Evolutionary conservation across 2,113 vertebrate genomes (phyloP).

Genomic region (Polypterus senegalus): DNA sequence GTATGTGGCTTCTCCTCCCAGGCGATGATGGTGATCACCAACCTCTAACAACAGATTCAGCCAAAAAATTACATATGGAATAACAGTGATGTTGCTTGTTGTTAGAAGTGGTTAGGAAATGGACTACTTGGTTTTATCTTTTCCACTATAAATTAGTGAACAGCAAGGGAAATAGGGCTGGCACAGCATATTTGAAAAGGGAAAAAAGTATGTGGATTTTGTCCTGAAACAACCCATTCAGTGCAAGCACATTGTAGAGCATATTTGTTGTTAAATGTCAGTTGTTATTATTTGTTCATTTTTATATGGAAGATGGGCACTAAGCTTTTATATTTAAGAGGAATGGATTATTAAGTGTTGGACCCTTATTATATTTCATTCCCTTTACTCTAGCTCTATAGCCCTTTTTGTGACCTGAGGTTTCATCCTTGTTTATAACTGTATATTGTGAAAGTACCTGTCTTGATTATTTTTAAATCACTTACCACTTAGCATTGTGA

Average conservation of each 20-base stretch:
- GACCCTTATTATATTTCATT: too few relatives aligned
- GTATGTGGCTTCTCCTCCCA: conserved; percentile 35
- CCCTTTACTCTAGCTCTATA: too few relatives aligned
- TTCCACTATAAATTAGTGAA: conserved; percentile 14
- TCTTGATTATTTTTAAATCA: too few relatives aligned
- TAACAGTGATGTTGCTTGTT: conserved; percentile 31
- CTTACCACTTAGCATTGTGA: too few relatives aligned
- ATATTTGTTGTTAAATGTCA: not conserved
- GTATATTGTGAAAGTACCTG: too few relatives aligned
- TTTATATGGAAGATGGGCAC: too few relatives aligned
- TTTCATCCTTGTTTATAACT: conserved; percentile 27
- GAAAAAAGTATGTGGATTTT: not conserved
- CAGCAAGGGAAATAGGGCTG: conserved; percentile 6
- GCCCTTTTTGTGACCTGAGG: not conserved
- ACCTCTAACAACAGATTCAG: conserved; percentile 32
- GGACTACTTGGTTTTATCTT: not conserved
- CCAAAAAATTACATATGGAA: conserved; percentile 42
- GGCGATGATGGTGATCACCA: conserved; percentile 9
- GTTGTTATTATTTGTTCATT: too few relatives aligned
- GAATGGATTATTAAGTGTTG: too few relatives aligned
- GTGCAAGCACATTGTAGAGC: not conserved
- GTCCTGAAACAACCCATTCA: conserved; percentile 1
- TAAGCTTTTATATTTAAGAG: too few relatives aligned
- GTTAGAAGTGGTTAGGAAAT: conserved; percentile 35
- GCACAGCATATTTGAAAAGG: not conserved